Base-by-base conservation (phyloP, 2,113 vertebrate species). In the Caranx melampygus region DNA sequence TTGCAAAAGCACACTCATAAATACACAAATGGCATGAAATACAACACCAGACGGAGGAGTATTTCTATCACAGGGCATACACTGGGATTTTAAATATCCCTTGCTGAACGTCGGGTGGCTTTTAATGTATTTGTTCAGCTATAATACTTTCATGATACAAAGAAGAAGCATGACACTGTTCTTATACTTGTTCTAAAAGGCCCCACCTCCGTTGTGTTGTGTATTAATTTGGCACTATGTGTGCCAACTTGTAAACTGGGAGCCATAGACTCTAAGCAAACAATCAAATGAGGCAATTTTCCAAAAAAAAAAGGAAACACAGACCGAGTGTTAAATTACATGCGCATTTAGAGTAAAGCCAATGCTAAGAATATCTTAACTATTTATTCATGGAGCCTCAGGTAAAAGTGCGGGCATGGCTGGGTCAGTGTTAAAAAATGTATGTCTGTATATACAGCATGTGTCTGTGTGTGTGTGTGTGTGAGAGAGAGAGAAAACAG, bases 1-100 rank as follows among this genome's bases (percentile, higher is more conserved):
- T 45, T 62, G 33, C 72, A 61, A 72, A 55, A 76, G 14, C 4
- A 68, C 73, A 58, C n/a, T 51, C 18, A 58, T 63, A 9, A 68
- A 64, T 1, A 13, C 31, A 47, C 16, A 34, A 73, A 54, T 65
- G 31, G 16, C 55, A 68, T 12, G 14, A n/a, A 70, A 74, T 52
- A 60, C 3, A 34, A 58, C 2, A 2, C 7, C 2, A 33, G 33
- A 16, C 42, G 8, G 31, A 62, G 4, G 51, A 8, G 14, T 2
- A 18, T 16, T 74, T 65, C 45, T 15, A 68, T 78, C 16, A 54
- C 20, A 37, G 6, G 12, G 20, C 61, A 0, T 9, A 13, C 13
- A n/a, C 14, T 57, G 47, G 16, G 26, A 8, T 59, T 57, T 51
- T 4, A 18, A 35, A 31, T 10, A 51, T 12, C 18, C 1, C n/a